Base-by-base conservation (phyloP, 2,888 invertebrate species). In the Hydriomena furcata region DNA sequence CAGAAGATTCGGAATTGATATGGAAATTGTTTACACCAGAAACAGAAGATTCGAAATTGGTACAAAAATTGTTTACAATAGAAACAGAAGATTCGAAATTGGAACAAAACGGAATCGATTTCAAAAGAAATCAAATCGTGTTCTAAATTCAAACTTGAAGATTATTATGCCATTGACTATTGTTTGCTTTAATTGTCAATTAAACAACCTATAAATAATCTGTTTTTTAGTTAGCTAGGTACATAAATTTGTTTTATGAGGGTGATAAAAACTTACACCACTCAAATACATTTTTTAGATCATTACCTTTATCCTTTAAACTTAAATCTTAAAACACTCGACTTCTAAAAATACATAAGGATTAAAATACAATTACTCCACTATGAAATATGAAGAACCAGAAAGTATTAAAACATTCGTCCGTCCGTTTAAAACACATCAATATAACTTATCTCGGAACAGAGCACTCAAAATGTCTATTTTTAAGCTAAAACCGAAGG, bases 391-490 rank as follows among this genome's bases (percentile, higher is more conserved):
- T 68, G 71, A 68, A 66, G 57, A 59, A 70, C 61, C 65, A 52
- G 65, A 75, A 74, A 77, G 73, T 79, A 76, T 76, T n/a, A 71
- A 72, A 76, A 73, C 76, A 73, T 76, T 73, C 76, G 71, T 77
- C 74, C 68, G 72, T 73, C 71, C 73, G 77, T 70, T 77, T 77
- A 66, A 75, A 82, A 78, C 73, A 60, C 75, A 82, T 85, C 78
- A 81, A 82, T 83, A 82, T 82, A 82, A 84, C 83, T 86, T 86
- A 87, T 86, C 85, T 81, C 69, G 51, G 62, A 63, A 58, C 63
- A 63, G 65, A 78, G 79, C 86, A 87, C 87, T 87, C 86, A 84
- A 86, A 88, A 85, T 66, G 66, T 86, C 87, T 88, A 88, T 87
- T 87, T 87, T 86, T 85, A 84, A 83, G 79, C 77, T 66, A 82